Evolutionary conservation across 2,113 vertebrate species (phyloP).

Genomic region (Bos taurus): DNA sequence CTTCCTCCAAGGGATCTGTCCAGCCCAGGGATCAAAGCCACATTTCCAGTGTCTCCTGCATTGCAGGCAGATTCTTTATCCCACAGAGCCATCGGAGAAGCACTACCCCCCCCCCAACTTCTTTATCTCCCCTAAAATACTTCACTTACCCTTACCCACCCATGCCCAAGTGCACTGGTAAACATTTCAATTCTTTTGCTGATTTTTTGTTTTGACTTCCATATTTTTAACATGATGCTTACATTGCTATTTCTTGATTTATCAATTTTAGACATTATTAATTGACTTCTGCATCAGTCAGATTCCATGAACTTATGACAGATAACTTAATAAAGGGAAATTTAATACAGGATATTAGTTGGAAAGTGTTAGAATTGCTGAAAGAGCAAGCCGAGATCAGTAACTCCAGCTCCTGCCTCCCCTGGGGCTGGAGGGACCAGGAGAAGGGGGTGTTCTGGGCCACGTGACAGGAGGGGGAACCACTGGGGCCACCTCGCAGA

Average conservation of each 20-base stretch:
- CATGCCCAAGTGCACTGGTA: not conserved
- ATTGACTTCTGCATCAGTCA: not conserved
- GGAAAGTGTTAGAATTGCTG: not conserved
- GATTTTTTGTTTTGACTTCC: not conserved
- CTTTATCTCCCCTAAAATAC: not conserved
- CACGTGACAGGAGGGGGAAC: not conserved
- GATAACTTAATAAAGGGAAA: conserved; percentile 8
- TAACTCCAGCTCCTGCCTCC: not conserved
- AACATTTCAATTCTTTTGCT: not conserved
- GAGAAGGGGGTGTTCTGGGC: not conserved
- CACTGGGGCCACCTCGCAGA: not conserved
- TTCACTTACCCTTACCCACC: not conserved
- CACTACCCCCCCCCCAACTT: accelerated
- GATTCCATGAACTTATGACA: not conserved
- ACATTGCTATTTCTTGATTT: conserved; percentile 6
- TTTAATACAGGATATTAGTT: not conserved
- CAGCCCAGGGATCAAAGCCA: not conserved
- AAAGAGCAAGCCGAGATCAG: not conserved
- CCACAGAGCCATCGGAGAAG: not conserved
- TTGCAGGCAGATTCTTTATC: not conserved
- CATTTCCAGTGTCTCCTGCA: not conserved
- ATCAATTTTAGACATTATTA: conserved; percentile 8
- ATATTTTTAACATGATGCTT: conserved; percentile 8
- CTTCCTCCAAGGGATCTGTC: not conserved
- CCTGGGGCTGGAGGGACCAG: not conserved